These are phyloP conservation scores for Melipona beecheii DNA, from an alignment of 2,888 invertebrate species.

Conservation along the genomic window DNA sequence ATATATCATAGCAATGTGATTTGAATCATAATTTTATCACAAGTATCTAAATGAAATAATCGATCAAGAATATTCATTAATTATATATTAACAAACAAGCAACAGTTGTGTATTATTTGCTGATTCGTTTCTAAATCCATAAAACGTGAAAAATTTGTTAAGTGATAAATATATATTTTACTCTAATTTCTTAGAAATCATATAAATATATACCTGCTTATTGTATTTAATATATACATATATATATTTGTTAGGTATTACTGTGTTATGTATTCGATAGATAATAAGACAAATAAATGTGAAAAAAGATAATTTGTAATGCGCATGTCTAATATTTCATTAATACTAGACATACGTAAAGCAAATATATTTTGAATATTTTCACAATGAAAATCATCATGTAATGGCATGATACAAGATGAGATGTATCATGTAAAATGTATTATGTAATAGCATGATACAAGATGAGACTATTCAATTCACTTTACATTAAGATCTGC, in stretches of 20 bases:
- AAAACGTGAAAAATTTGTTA: slow-evolving; percentile 28
- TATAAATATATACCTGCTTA: neutral
- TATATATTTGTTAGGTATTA: slow-evolving; percentile 5
- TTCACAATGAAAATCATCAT: neutral
- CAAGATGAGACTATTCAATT: neutral
- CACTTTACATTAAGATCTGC: neutral
- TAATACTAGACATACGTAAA: neutral
- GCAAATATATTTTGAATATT: slow-evolving; percentile 4
- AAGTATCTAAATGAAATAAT: neutral
- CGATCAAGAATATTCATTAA: neutral
- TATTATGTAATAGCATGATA: too few relatives aligned
- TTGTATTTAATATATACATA: slow-evolving; percentile 8
- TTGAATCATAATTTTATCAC: neutral
- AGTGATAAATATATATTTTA: slow-evolving; percentile 24
- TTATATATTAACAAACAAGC: too few relatives aligned
- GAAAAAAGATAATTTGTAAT: slow-evolving; percentile 6
- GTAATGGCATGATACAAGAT: neutral
- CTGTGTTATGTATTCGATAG: neutral
- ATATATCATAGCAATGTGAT: slow-evolving; percentile 66
- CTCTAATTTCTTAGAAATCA: neutral
- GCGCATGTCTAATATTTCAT: neutral
- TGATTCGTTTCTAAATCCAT: slow-evolving; percentile 4
- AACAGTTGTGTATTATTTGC: neutral
- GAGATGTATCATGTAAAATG: too few relatives aligned
- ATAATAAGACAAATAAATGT: neutral